Base-by-base conservation (phyloP, 35 echinoderm and acorn worm species). In the Apostichopus californicus region DNA sequence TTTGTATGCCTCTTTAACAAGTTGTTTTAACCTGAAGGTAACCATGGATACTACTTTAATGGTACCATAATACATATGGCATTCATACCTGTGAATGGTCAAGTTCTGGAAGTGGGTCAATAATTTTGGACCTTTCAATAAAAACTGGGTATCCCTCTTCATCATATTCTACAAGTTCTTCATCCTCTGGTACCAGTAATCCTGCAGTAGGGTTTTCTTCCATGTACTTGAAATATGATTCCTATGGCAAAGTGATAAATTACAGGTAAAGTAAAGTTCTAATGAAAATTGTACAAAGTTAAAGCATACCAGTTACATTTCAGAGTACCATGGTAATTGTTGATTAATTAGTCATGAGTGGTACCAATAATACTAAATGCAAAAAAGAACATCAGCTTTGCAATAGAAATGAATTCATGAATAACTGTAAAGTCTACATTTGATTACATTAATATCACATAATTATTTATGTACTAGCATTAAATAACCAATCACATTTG, bases 221-320 rank as follows among this genome's bases (percentile, higher is more conserved):
- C 97, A 99, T 99, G 89, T 99, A 99, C 73, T 99, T 96, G 87
- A 99, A 95, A 81, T 96, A 99, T 12, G 77, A 77, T 93, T 99
- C 97, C 95, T 99, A 64, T 65, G 54, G 23, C 58, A 14, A 58
- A 23, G 52, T 22, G 8, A 79, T 71, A 46, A 55, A 78, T 0
- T 46, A 46, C 8, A 11, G 53, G 58, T 8, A 61, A 60, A 60
- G 57, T 60, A 60, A 11, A 61, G 7, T 8, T 12, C 70, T 15
- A 73, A 73, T 78, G 25, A 28, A 20, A 8, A 22, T 9, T 78
- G n/a, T 78, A 0, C 7, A 78, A 78, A 78, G 18, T 28, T 8
- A 78, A 78, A 17, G 18, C 25, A 22, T 9, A 9, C 75, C 18
- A 22, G 25, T 22, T 2, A 8, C 17, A 8, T 20, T 46, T 7